These are phyloP conservation scores for Brachyalestes nurse DNA, from an alignment of 2,797 vertebrate genomes.

Conservation along the genomic window DNA sequence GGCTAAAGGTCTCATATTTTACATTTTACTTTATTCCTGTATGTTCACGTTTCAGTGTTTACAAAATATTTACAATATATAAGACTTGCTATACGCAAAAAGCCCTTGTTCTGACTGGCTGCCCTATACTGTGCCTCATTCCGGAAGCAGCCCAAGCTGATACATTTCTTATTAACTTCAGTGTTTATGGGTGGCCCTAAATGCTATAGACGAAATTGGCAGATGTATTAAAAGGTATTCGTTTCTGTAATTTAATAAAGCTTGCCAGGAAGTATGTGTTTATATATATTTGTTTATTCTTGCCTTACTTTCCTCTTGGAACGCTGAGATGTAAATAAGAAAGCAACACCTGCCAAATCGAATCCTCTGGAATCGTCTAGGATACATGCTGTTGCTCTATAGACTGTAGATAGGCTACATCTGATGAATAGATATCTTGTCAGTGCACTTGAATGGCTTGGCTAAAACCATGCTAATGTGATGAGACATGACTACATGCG, in stretches of 20 bases:
- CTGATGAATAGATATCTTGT: slow-evolving; percentile 10
- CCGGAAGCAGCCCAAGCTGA: too few relatives aligned
- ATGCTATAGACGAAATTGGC: too few relatives aligned
- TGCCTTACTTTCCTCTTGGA: background rate
- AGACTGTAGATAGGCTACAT: background rate
- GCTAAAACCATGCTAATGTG: background rate
- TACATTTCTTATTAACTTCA: too few relatives aligned
- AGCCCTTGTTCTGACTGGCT: too few relatives aligned
- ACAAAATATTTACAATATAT: too few relatives aligned
- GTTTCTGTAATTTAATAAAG: background rate
- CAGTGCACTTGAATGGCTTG: background rate
- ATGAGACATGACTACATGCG: background rate
- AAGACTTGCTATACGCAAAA: too few relatives aligned
- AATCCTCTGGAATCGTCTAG: background rate
- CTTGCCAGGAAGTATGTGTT: background rate
- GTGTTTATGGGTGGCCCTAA: too few relatives aligned
- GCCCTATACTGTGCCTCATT: too few relatives aligned
- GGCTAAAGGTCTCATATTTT: too few relatives aligned
- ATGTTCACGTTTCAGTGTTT: too few relatives aligned
- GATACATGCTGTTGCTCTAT: background rate
- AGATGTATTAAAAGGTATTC: too few relatives aligned
- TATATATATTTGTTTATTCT: background rate
- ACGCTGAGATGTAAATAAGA: slow-evolving; percentile 17
- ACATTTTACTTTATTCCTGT: too few relatives aligned
- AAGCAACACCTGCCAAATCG: background rate